Base-by-base conservation (phyloP, 2,888 invertebrate species). In the Drosophila quasianomalipes region DNA sequence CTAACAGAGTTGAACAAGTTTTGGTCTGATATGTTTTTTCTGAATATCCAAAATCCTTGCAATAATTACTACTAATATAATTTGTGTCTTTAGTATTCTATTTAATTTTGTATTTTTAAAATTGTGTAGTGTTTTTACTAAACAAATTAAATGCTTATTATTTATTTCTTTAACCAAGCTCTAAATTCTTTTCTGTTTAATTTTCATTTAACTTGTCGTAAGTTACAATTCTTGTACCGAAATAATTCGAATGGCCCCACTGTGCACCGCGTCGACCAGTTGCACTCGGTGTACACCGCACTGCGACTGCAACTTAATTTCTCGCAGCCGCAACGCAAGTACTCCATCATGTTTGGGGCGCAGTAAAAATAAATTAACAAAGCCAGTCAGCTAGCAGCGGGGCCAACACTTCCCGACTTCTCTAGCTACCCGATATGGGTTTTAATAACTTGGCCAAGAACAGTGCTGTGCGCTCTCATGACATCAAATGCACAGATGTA, bases 331-430 rank as follows among this genome's bases (percentile, higher is more conserved):
- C 72, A 57, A 7, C 61, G 70, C 72, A 75, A 82, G 81, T 75
- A 76, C 81, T 81, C 73, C 83, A 81, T 82, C 81, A 82, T 81
- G 85, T 81, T 81, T 79, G 64, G 71, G 81, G 69, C 60, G 73
- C 86, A 78, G 81, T 83, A 74, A 81, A 82, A 85, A 85, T 78
- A 82, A 81, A 84, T 83, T 79, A 83, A 81, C 69, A 78, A 83
- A 82, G 52, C 44, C 67, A 74, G 60, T 53, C 74, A 70, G 62
- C 58, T 41, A 55, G 47, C 37, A 47, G 44, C 37, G 60, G 49
- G 49, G 19, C 63, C 65, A 81, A 63, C 73, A 75, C 77, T 73
- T 73, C 26, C 62, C 76, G 54, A 81, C 83, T 74, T 62, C 68
- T 73, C 81, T 78, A 73, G 83, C 76, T 74, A 66, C 62, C 54